Evolutionary conservation across 2,113 vertebrate species (phyloP), one percentile per base, ranked within the genome.

Genomic region (Dolichallabes microphthalmus): DNA sequence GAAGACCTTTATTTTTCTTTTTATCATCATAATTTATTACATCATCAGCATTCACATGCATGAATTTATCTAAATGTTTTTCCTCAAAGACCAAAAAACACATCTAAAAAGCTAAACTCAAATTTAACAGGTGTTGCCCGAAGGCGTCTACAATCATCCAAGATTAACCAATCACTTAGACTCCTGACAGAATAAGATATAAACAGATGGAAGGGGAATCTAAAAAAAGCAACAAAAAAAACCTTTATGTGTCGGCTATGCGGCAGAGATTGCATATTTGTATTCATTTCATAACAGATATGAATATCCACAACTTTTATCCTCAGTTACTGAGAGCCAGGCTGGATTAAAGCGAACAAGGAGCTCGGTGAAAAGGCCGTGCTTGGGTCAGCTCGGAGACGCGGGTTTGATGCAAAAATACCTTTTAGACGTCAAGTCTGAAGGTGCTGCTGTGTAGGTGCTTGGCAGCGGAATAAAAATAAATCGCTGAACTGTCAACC

Each of bases 401-500:
- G 57, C 57, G 50, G 1, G 58, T 20, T 8, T 64, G 57, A 50
- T 61, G 58, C 63, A 81, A 64, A 85, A 82, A 71, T 14, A 74
- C 80, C 25, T 39, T 77, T 71, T 10, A 55, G 53, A 53, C 2
- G 53, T 32, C 17, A 27, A 45, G 63, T 66, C 69, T 83, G 68
- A 88, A 68, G 61, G 74, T 55, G 63, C 64, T n/a, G 61, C 45
- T 82, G 82, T 30, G 63, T 27, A 69, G 25, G 53, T 53, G 35
- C 64, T 75, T 80, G 81, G 68, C 87, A 74, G 80, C 19, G 57
- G 75, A 66, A 79, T 79, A 80, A 82, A 88, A 80, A 86, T 64
- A 83, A 88, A 80, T 80, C 81, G 75, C 83, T 88, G 81, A 83
- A 82, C 87, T 68, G 60, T 88, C 84, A 88, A 71, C 76, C 84